phyloP scores from a whole-genome alignment of 2,797 vertebrate species.

The Lacerta viridis region DNA sequence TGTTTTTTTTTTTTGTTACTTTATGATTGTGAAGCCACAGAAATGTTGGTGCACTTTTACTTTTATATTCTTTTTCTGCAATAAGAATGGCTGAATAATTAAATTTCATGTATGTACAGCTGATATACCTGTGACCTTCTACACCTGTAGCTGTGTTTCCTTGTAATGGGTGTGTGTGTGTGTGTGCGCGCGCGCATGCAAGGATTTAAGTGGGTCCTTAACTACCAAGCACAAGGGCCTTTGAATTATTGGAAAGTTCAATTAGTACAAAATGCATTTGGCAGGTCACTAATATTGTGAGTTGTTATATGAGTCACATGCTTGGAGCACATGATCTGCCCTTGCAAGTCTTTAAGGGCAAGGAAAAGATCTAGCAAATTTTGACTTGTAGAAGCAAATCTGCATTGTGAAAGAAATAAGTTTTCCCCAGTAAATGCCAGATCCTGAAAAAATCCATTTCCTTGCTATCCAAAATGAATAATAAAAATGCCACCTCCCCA shows the following conservation, averaged over 20 bases:
- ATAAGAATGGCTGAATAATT: background rate
- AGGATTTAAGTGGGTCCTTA: background rate
- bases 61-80: conserved; percentile 23
- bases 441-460: background rate
- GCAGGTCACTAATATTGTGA: background rate
- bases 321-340: background rate
- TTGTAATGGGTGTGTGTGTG: background rate
- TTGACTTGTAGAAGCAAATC: background rate
- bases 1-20: background rate
- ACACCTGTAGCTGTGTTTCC: background rate
- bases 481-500: background rate
- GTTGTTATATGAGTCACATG: background rate
- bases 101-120: background rate
- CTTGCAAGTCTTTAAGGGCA: background rate
- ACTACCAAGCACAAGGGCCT: background rate
- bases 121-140: conserved; percentile 7
- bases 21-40: conserved; percentile 19
- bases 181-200: background rate
- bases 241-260: background rate
- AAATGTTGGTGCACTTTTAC: background rate
- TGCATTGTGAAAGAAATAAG: background rate
- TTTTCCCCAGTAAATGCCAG: background rate
- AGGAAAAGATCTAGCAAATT: background rate
- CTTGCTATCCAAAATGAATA: background rate
- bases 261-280: background rate